Evolutionary conservation across 2,113 vertebrate species (phyloP).

Genomic region (Ammodramus savannarum): DNA sequence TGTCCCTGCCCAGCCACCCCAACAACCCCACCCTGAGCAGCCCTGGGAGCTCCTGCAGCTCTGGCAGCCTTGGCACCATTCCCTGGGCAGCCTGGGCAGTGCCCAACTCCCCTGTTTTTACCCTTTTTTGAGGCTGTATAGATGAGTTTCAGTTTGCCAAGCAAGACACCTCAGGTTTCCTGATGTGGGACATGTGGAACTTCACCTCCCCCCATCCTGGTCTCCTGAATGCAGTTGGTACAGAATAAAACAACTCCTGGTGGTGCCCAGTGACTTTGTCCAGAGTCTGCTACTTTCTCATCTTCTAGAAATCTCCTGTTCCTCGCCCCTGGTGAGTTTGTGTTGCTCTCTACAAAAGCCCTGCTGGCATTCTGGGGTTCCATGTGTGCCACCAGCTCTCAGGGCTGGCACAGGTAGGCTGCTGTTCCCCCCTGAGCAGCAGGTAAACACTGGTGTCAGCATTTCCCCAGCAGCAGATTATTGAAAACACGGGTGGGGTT

Average conservation of each 20-base stretch:
- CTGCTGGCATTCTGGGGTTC: background rate
- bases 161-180: background rate
- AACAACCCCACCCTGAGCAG: background rate
- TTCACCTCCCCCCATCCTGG: too few species aligned
- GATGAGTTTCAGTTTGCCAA: background rate
- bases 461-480: background rate
- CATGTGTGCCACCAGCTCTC: background rate
- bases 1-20: background rate
- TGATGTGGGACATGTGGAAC: accelerated
- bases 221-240: background rate
- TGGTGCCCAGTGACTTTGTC: background rate
- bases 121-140: background rate
- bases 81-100: background rate
- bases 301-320: background rate
- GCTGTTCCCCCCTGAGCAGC: background rate
- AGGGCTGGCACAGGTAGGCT: accelerated
- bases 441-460: too few species aligned
- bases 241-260: background rate
- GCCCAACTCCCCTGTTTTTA: background rate
- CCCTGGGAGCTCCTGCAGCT: background rate
- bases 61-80: background rate
- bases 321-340: accelerated
- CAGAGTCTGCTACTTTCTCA: background rate
- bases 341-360: background rate
- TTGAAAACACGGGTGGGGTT: background rate